phyloP scores from a whole-genome alignment of 1,140 invertebrate species.

The Meloidogyne chitwoodi region DNA sequence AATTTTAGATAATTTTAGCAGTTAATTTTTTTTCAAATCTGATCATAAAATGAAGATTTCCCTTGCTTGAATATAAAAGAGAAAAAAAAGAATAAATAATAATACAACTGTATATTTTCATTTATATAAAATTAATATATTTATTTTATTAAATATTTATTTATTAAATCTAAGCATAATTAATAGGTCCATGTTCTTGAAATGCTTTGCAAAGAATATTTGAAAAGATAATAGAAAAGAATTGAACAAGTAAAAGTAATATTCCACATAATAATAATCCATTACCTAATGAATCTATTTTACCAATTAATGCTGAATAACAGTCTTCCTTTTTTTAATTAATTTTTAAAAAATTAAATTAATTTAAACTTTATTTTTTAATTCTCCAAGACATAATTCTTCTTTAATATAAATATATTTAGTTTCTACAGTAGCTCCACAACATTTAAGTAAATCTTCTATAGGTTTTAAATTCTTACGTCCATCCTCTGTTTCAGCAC shows the following conservation, averaged over 20 bases:
- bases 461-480: slow-evolving; percentile 53
- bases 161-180: slow-evolving; percentile 43
- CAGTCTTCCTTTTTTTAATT: slow-evolving; percentile 41
- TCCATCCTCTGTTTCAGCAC: slow-evolving; percentile 26
- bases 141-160: slow-evolving; percentile 1
- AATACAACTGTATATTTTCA: too few relatives aligned
- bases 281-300: slow-evolving; percentile 43
- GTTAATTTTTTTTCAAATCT: too few relatives aligned
- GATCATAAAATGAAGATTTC: too few relatives aligned
- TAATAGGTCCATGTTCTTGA: slow-evolving; percentile 49
- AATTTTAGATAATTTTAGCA: too few relatives aligned
- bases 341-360: background rate
- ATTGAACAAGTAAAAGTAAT: slow-evolving; percentile 47
- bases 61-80: too few relatives aligned
- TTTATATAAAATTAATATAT: background rate
- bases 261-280: slow-evolving; percentile 43
- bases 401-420: slow-evolving; percentile 28
- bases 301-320: slow-evolving; percentile 40
- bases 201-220: slow-evolving; percentile 54
- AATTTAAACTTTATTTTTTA: background rate
- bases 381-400: slow-evolving; percentile 18
- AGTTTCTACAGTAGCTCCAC: slow-evolving; percentile 53
- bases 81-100: too few relatives aligned
- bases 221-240: slow-evolving; percentile 52
- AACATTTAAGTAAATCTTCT: slow-evolving; percentile 47